Percentiles rank a stretch among this genome's conserved stretches.
These are phyloP conservation scores for Platerodrilus igneus DNA, from an alignment of 2,888 invertebrate genomes.

Conservation along the genomic window DNA sequence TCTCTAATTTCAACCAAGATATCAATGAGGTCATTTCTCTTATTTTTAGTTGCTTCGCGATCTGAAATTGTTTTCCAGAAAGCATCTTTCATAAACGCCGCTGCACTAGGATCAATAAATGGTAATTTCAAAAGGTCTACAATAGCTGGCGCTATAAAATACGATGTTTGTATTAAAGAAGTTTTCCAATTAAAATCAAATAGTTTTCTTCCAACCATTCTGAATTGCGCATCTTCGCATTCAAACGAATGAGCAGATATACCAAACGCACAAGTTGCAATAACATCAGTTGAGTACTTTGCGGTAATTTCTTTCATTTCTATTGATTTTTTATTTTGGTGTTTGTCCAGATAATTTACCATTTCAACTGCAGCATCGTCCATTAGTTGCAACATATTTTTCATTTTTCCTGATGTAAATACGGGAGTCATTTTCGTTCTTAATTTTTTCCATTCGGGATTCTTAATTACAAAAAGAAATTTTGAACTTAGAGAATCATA, in stretches of 20 bases:
- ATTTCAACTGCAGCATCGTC: slow-evolving; percentile 40
- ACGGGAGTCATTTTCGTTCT: slow-evolving; percentile 51
- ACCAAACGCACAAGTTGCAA: slow-evolving; percentile 48
- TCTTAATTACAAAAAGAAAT: slow-evolving; percentile 45
- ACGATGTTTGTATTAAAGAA: slow-evolving; percentile 31
- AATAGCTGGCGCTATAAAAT: slow-evolving; percentile 33
- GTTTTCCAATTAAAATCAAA: slow-evolving; percentile 36
- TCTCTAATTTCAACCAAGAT: slow-evolving; percentile 20
- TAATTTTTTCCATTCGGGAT: slow-evolving; percentile 50
- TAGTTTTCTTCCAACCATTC: slow-evolving; percentile 38
- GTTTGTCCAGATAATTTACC: slow-evolving; percentile 39
- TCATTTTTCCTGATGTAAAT: slow-evolving; percentile 52
- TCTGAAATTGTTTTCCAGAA: slow-evolving; percentile 35
- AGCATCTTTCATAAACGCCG: slow-evolving; percentile 33
- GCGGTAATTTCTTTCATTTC: slow-evolving; percentile 41
- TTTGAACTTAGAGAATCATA: slow-evolving; percentile 44
- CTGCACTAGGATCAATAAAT: slow-evolving; percentile 31
- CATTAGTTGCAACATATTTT: slow-evolving; percentile 48
- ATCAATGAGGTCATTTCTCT: slow-evolving; percentile 42
- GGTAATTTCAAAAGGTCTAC: slow-evolving; percentile 32
- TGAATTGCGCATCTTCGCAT: slow-evolving; percentile 42
- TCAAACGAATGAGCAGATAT: slow-evolving; percentile 44
- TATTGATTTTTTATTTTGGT: slow-evolving; percentile 31
- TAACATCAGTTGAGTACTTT: slow-evolving; percentile 47
- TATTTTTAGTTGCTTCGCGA: slow-evolving; percentile 27